phyloP scores from a whole-genome alignment of 2,797 vertebrate genomes.

The Semotilus atromaculatus region DNA sequence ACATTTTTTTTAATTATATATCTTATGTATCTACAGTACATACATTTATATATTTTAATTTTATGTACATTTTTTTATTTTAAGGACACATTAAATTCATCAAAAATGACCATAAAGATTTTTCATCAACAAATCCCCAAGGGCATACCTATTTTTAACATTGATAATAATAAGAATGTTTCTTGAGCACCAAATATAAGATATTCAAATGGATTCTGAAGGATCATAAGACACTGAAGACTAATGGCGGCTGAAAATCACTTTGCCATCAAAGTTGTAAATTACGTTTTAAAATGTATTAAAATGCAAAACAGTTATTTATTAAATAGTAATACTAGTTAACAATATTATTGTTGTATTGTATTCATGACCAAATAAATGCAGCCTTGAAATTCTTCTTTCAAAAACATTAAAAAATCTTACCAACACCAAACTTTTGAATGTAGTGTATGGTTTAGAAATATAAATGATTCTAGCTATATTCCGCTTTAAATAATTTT shows the following conservation, averaged over 20 bases:
- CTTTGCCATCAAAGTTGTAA: not conserved
- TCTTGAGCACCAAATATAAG: not conserved
- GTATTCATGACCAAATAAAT: not conserved
- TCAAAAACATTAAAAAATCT: not conserved
- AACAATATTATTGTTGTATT: too few species aligned
- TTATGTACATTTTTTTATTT: not conserved
- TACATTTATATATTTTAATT: too few species aligned
- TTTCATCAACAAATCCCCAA: not conserved
- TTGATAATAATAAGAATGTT: not conserved
- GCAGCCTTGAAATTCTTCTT: not conserved
- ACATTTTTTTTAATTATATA: not conserved
- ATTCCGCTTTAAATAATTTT: not conserved
- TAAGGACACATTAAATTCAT: not conserved
- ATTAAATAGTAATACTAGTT: not conserved
- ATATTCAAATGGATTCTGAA: not conserved
- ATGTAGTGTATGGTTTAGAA: not conserved
- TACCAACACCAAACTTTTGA: not conserved
- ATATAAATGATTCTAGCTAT: not conserved
- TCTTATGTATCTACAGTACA: too few species aligned
- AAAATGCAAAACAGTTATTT: not conserved
- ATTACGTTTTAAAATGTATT: not conserved
- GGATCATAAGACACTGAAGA: not conserved
- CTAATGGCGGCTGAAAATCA: not conserved
- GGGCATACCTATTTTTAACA: not conserved
- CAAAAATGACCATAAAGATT: too few species aligned